Base-by-base conservation (phyloP, 2,888 invertebrate genomes). In the Pycnomerus fuliginosus region DNA sequence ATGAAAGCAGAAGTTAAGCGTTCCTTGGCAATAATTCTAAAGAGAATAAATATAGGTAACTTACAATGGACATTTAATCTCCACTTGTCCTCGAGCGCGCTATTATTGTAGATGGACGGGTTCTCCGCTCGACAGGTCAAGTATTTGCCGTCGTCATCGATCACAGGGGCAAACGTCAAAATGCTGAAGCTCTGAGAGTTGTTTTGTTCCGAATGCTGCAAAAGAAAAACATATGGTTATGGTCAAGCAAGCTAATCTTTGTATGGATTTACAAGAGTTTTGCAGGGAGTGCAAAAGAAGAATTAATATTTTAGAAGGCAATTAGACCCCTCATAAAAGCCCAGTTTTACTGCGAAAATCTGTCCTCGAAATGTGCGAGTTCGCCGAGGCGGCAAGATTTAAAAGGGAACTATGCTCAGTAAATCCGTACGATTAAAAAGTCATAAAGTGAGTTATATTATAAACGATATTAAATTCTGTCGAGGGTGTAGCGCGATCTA, bases 61-160 rank as follows among this genome's bases (percentile, higher is more conserved):
- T 90, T 79, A 90, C 91, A 91, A 71, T 90, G 88, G 64, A 91
- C 90, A 72, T 88, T 85, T 67, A 91, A 80, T 62, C 84, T 78
- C 88, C 89, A 90, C 77, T 85, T 87, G 76, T 90, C 90, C 76
- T 91, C 91, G 46, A 90, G 80, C 52, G 84, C 84, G 55, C 88
- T 89, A 73, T 86, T n/a, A n/a, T n/a, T 86, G 43, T 82, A 80
- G 68, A 91, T 88, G 74, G 81, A 82, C 68, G 87, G 87, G 79
- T 91, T 91, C 75, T 90, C 90, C 34, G 90, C 88, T 59, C 90
- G 81, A 72, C 92, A 92, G 56, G 88, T 87, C 74, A 92, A 80
- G 77, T 87, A 87, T 76, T 89, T 90, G 60, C 90, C 90, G 70
- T 92, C 90, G 74, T 92, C 91, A 65, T 90, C 90, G 61, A 90